phyloP scores from a whole-genome alignment of 2,797 vertebrate species.

The Lindbergichthys nudifrons region DNA sequence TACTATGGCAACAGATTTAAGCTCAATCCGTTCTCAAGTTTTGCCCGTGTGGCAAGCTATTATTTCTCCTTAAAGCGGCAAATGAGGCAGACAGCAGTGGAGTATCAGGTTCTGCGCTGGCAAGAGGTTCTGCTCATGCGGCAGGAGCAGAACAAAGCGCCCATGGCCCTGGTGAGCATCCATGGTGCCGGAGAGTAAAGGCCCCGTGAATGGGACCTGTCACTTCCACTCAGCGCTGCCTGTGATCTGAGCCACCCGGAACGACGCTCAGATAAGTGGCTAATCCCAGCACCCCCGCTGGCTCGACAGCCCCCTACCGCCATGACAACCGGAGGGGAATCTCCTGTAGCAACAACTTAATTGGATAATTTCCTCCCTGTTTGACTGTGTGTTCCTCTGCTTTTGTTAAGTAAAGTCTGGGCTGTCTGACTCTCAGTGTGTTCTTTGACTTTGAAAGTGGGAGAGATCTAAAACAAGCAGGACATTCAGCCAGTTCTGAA shows the following conservation, averaged over 20 bases:
- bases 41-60: constrained; percentile 54
- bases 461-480: constrained; percentile 27
- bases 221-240: constrained; percentile 77
- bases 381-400: constrained; percentile 52
- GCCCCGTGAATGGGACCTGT: constrained; percentile 76
- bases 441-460: constrained; percentile 40
- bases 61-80: constrained; percentile 59
- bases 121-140: constrained; percentile 58
- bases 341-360: constrained; percentile 77
- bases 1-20: constrained; percentile 54
- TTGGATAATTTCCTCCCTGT: constrained; percentile 77
- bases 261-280: constrained; percentile 75
- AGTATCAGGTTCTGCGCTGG: constrained; percentile 71
- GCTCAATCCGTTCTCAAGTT: constrained; percentile 50
- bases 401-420: constrained; percentile 67
- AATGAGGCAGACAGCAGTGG: constrained; percentile 45
- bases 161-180: constrained; percentile 69
- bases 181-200: constrained; percentile 66
- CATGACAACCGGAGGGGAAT: constrained; percentile 75
- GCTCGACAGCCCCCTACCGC: constrained; percentile 65
- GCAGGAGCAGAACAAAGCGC: constrained; percentile 70
- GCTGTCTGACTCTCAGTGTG: constrained; percentile 38
- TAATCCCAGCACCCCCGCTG: constrained; percentile 76
- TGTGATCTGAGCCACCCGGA: constrained; percentile 80
- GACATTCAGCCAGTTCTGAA: constrained; percentile 23